These are phyloP conservation scores for Hydriomena furcata DNA, from an alignment of 2,888 invertebrate species.

Conservation along the genomic window DNA sequence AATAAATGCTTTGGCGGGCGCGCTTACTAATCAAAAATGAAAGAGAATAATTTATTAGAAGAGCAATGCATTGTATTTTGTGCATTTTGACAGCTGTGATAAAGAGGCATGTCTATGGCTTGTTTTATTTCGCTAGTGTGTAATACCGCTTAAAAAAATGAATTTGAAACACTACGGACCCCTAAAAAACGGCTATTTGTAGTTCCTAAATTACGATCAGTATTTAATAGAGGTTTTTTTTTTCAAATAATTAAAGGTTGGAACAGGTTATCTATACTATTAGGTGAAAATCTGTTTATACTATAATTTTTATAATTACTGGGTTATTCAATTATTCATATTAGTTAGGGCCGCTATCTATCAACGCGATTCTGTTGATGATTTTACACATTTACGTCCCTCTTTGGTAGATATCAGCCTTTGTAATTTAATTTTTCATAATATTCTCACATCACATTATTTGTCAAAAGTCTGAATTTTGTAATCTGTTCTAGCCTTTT, in stretches of 20 bases:
- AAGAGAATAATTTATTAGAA: conserved; percentile 50
- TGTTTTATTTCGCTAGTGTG: conserved; percentile 49
- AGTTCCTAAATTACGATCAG: conserved; percentile 82
- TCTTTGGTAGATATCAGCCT: conserved; percentile 13
- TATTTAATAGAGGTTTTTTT: conserved; percentile 66
- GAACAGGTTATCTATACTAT: conserved; percentile 9
- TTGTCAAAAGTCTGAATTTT: conserved; percentile 4
- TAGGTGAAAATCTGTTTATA: too few relatives aligned
- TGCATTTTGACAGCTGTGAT: conserved; percentile 82
- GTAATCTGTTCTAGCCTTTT: conserved; percentile 32
- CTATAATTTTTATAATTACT: too few relatives aligned
- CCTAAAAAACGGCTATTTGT: conserved; percentile 59
- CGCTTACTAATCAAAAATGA: not conserved
- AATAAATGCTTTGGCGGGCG: not conserved
- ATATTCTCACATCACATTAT: too few relatives aligned
- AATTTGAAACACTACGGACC: conserved; percentile 34
- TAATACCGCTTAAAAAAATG: conserved; percentile 40
- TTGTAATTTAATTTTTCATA: too few relatives aligned
- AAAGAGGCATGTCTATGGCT: conserved; percentile 79
- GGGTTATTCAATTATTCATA: not conserved
- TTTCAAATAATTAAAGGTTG: conserved; percentile 14
- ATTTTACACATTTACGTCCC: conserved; percentile 8
- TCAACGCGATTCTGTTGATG: conserved; percentile 6
- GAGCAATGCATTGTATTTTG: conserved; percentile 69
- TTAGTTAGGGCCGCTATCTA: conserved; percentile 6